These are phyloP conservation scores for Resseliella maxima DNA, from an alignment of 2,888 invertebrate species.

Conservation along the genomic window DNA sequence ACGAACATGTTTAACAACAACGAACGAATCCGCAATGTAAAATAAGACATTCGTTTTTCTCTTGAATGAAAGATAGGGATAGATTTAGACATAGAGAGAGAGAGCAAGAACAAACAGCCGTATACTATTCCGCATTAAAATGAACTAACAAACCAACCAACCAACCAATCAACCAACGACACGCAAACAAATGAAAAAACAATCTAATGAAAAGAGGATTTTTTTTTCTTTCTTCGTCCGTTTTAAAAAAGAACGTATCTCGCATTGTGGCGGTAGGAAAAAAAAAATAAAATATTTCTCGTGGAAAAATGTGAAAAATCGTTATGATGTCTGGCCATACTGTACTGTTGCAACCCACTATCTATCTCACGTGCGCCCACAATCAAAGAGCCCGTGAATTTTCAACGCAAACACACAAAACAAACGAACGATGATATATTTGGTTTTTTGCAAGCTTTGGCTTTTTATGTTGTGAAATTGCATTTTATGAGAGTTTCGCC, in stretches of 20 bases:
- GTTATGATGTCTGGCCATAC: not conserved
- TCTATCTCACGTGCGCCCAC: not conserved
- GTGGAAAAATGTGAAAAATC: constrained; percentile 19
- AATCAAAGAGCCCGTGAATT: not conserved
- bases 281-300: not conserved
- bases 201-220: constrained; percentile 20
- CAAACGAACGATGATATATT: not conserved
- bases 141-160: constrained; percentile 27
- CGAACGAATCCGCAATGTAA: not conserved
- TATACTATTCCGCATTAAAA: constrained; percentile 15
- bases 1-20: not conserved
- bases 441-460: not conserved
- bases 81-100: not conserved
- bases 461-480: constrained; percentile 3
- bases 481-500: constrained; percentile 13
- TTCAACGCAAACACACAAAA: not conserved
- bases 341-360: not conserved
- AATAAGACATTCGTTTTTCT: not conserved
- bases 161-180: not conserved
- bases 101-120: not conserved
- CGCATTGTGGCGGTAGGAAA: not conserved
- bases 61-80: not conserved
- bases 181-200: constrained; percentile 25
- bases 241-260: not conserved
- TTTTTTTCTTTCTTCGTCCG: not conserved